Base-by-base conservation (phyloP, 2,888 invertebrate species). In the Dasypolia templi region DNA sequence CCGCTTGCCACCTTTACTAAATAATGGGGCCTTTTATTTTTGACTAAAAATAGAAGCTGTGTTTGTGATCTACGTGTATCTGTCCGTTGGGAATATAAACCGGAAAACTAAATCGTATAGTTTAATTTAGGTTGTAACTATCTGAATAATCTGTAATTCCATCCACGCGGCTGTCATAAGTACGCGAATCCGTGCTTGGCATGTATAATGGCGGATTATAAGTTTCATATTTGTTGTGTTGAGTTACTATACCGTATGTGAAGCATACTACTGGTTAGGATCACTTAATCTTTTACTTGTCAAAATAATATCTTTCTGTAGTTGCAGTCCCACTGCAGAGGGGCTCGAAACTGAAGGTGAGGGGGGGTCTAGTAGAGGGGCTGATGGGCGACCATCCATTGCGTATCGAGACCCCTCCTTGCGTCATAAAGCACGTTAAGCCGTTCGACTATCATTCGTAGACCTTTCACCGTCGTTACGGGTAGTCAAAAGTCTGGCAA, bases 121-220 rank as follows among this genome's bases (percentile, higher is more conserved):
- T n/a, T 44, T n/a, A n/a, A n/a, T n/a, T n/a, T n/a, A n/a, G n/a
- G n/a, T n/a, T n/a, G n/a, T n/a, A n/a, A n/a, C n/a, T n/a, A n/a
- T n/a, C n/a, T n/a, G n/a, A n/a, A n/a, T n/a, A n/a, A n/a, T n/a
- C n/a, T n/a, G n/a, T n/a, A n/a, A n/a, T n/a, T n/a, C n/a, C n/a
- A n/a, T 26, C 29, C 59, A 14, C n/a, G 14, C 32, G 14, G n/a
- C 51, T 78, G 77, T 62, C 82, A 78, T 61, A 77, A 76, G 77
- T 56, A 76, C 29, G 35, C 12, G 68, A 26, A 75, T 56, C 19
- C 82, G 77, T 78, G 77, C 77, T 66, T 51, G 55, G 82, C 39
- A 77, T 81, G 29, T 78, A 22, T 62, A 67, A 67, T 66, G 61
- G 26, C 7, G 77, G 82, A 67, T 78, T 77, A 77, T 39, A 77